phyloP scores from a whole-genome alignment of 2,888 invertebrate genomes.

The Ormia ochracea region DNA sequence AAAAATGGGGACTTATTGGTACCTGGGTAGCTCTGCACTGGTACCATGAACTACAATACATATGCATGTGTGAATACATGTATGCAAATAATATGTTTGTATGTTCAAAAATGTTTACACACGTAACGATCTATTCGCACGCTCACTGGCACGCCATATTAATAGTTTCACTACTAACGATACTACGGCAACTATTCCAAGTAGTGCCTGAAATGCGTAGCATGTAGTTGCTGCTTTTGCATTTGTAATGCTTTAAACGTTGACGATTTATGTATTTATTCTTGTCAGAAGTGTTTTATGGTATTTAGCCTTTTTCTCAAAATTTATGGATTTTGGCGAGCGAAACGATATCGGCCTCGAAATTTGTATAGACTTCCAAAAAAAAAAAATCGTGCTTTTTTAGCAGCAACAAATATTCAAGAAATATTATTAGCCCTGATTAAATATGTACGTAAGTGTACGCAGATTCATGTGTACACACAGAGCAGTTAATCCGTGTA shows the following conservation, averaged over 20 bases:
- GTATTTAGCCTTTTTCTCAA: constrained; percentile 52
- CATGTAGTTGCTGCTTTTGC: background rate
- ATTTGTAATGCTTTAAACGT: constrained; percentile 43
- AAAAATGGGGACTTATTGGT: no score
- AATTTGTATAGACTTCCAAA: constrained; percentile 43
- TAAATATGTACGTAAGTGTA: background rate
- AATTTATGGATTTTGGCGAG: constrained; percentile 56
- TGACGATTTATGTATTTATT: constrained; percentile 60
- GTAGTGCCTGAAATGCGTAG: constrained; percentile 18
- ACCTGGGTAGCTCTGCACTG: constrained; percentile 3
- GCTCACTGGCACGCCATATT: background rate
- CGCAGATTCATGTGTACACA: background rate
- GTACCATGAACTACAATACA: constrained; percentile 34
- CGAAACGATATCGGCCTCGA: constrained; percentile 53
- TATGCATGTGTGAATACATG: background rate
- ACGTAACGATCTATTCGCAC: background rate
- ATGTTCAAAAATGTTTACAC: background rate
- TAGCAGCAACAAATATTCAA: constrained; percentile 2
- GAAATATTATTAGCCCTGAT: constrained; percentile 18
- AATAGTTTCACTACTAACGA: background rate
- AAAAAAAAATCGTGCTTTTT: background rate
- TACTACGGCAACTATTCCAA: background rate
- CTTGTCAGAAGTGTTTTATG: constrained; percentile 61
- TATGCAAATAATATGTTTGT: background rate
- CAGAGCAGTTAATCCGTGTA: background rate